phyloP scores from a whole-genome alignment of 2,797 vertebrate genomes.

The Alcedo quadribrachys region DNA sequence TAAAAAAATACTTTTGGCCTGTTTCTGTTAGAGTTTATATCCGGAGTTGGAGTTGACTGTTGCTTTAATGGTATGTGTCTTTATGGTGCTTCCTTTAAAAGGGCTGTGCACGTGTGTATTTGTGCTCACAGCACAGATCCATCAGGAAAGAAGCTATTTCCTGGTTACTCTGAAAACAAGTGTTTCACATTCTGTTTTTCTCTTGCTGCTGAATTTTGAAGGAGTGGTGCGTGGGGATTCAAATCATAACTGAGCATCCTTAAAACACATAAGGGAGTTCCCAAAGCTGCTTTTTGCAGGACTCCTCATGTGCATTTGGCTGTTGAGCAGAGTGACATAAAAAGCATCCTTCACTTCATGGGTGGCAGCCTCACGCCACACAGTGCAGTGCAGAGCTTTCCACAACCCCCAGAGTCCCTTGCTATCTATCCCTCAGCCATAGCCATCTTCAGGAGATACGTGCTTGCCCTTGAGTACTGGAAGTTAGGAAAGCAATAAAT shows the following conservation, averaged over 20 bases:
- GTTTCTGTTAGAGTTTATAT: slow-evolving; percentile 26
- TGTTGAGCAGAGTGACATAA: background rate
- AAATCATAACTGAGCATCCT: background rate
- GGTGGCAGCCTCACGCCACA: background rate
- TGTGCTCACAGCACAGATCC: background rate
- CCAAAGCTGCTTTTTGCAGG: background rate
- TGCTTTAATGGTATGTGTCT: background rate
- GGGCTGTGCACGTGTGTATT: background rate
- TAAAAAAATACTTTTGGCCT: background rate
- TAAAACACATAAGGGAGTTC: background rate
- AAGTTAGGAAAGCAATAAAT: background rate
- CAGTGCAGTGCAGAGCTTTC: background rate
- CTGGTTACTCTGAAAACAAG: slow-evolving; percentile 5
- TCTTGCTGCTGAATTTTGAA: background rate
- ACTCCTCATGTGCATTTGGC: background rate
- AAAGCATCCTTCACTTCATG: background rate
- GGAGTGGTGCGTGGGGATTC: background rate
- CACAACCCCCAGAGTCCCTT: background rate
- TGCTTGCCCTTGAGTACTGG: background rate
- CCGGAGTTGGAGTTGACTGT: background rate
- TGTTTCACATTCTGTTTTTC: background rate
- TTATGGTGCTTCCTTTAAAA: background rate
- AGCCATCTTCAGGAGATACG: background rate
- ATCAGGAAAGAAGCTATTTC: background rate
- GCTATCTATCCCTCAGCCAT: background rate